A percentile compares a stretch with the other conserved stretches of the same genome.
Evolutionary conservation across 1,140 invertebrate species (phyloP).

Genomic region (Drosophila pseudoananassae): DNA sequence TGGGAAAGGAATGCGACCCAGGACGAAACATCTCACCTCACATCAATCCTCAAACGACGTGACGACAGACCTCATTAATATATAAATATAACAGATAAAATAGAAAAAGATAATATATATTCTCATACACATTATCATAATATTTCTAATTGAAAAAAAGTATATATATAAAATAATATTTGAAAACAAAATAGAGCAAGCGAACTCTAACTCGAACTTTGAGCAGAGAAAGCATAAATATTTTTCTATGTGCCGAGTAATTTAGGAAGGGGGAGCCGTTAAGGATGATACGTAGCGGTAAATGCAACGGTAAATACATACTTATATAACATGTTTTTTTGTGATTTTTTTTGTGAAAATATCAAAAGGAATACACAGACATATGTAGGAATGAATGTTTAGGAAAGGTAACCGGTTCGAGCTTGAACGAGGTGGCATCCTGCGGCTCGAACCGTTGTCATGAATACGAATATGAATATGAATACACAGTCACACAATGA

Average conservation of each 20-base stretch:
- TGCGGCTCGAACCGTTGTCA: slow-evolving; percentile 6
- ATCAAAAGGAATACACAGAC: not conserved
- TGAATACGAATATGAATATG: slow-evolving; percentile 27
- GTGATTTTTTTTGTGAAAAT: slow-evolving; percentile 2
- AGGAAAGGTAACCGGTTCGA: not conserved
- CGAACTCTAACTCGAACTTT: not conserved
- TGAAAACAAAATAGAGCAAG: not conserved
- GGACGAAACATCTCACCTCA: slow-evolving; percentile 24
- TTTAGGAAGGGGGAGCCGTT: slow-evolving; percentile 12
- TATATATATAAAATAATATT: not conserved
- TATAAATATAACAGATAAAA: slow-evolving; percentile 6
- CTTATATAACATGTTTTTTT: slow-evolving; percentile 3
- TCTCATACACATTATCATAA: slow-evolving; percentile 40
- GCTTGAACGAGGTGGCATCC: too few relatives aligned
- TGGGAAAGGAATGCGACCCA: slow-evolving; percentile 12
- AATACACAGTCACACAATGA: slow-evolving; percentile 14
- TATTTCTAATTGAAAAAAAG: slow-evolving; percentile 20
- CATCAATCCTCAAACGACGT: slow-evolving; percentile 39
- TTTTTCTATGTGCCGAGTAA: slow-evolving; percentile 46
- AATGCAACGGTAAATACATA: not conserved
- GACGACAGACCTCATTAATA: slow-evolving; percentile 37
- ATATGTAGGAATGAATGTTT: not conserved
- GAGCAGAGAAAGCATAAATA: slow-evolving; percentile 29
- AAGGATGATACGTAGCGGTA: slow-evolving; percentile 6
- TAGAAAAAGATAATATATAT: slow-evolving; percentile 42